Evolutionary conservation across 1,140 invertebrate genomes (phyloP).

Genomic region (Ceratoteleas bidentatus): DNA sequence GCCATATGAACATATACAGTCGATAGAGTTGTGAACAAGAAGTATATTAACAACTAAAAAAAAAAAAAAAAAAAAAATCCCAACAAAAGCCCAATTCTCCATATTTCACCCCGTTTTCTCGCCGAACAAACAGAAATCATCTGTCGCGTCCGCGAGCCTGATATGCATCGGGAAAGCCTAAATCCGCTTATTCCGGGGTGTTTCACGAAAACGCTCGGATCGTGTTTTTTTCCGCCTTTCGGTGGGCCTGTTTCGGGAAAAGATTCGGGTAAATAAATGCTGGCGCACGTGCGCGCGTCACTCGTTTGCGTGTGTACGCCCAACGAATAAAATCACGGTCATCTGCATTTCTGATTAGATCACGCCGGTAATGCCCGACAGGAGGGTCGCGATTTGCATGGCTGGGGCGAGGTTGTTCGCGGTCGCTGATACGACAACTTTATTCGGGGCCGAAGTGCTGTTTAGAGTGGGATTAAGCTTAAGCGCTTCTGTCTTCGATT

Average conservation of each 20-base stretch:
- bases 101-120: background rate
- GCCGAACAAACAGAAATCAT: constrained; percentile 16
- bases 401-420: constrained; percentile 50
- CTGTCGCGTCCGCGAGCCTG: background rate
- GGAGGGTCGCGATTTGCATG: constrained; percentile 65
- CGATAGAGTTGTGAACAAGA: too few species aligned
- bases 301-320: too few species aligned
- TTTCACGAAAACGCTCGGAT: too few species aligned
- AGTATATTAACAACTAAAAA: too few species aligned
- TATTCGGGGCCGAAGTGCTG: constrained; percentile 59
- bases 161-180: constrained; percentile 18
- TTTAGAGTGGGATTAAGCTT: constrained; percentile 66
- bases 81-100: too few species aligned
- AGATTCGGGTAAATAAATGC: too few species aligned
- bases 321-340: constrained; percentile 45
- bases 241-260: too few species aligned
- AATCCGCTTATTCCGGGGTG: constrained; percentile 66
- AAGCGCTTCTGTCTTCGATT: constrained; percentile 46
- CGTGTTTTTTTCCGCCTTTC: too few species aligned
- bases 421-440: constrained; percentile 52
- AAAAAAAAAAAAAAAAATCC: too few species aligned
- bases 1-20: too few species aligned
- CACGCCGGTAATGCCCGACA: constrained; percentile 59
- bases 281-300: too few species aligned
- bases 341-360: constrained; percentile 77